A percentile compares a stretch with the other conserved stretches of the same genome.
Evolutionary conservation across 1,140 invertebrate genomes (phyloP).

Genomic region (Lepidurus packardi): DNA sequence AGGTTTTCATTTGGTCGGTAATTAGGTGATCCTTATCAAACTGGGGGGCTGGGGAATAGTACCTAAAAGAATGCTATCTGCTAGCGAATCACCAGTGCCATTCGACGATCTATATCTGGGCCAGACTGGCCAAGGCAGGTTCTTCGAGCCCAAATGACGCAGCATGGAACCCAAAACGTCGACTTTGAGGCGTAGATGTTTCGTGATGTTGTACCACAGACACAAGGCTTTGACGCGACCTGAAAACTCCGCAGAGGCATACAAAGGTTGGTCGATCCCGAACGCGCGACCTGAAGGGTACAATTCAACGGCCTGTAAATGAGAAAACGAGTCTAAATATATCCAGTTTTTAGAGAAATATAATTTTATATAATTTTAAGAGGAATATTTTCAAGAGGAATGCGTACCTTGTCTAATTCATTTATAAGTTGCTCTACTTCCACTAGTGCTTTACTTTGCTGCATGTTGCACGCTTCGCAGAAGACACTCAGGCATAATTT

Average conservation of each 20-base stretch:
- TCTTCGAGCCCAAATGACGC: slow-evolving; percentile 47
- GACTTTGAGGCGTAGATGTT: slow-evolving; percentile 72
- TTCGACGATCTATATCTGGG: slow-evolving; percentile 25
- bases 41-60: neutral
- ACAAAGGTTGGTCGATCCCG: slow-evolving; percentile 62
- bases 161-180: slow-evolving; percentile 69
- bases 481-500: slow-evolving; percentile 62
- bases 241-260: slow-evolving; percentile 59
- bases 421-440: slow-evolving; percentile 65
- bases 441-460: slow-evolving; percentile 62
- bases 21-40: too few species aligned
- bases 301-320: slow-evolving; percentile 55
- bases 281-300: slow-evolving; percentile 80
- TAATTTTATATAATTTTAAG: neutral
- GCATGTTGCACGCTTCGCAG: slow-evolving; percentile 60
- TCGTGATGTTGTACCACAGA: slow-evolving; percentile 83
- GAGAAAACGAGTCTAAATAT: neutral
- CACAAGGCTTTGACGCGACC: slow-evolving; percentile 69
- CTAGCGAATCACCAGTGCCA: slow-evolving; percentile 4
- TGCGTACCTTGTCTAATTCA: slow-evolving; percentile 57
- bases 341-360: neutral
- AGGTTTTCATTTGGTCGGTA: neutral
- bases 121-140: slow-evolving; percentile 45
- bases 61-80: slow-evolving; percentile 10
- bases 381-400: neutral